Conservation (phyloP, 2,888 invertebrate species). For the Creontiades dilutus region DNA sequence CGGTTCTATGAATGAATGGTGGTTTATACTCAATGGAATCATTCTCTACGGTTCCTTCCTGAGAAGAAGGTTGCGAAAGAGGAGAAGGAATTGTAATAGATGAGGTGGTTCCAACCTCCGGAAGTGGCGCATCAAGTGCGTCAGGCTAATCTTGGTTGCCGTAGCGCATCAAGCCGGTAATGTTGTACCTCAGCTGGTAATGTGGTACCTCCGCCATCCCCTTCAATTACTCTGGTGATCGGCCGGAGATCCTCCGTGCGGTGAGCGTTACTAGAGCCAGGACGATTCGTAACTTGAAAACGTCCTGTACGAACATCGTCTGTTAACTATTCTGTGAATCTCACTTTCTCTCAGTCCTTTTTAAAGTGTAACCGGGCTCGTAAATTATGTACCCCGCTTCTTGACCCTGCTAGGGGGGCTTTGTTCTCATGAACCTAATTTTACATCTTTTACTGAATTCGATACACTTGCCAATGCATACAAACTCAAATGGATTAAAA, state of each 20-base stretch:
- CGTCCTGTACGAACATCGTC: no score
- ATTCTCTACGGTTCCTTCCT: neutral
- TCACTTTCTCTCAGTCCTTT: no score
- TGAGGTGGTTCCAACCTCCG: constrained; percentile 15
- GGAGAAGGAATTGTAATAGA: neutral
- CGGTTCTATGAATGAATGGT: neutral
- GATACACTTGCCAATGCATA: no score
- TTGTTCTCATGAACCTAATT: no score
- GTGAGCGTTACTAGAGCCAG: neutral
- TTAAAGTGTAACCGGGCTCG: no score
- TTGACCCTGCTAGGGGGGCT: no score
- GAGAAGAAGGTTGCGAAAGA: constrained; percentile 28
- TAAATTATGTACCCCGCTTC: no score
- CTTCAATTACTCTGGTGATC: constrained; percentile 13
- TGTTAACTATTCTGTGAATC: no score
- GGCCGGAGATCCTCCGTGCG: constrained; percentile 18
- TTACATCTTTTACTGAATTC: no score
- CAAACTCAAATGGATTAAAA: no score
- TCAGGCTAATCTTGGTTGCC: neutral
- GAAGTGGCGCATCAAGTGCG: constrained; percentile 51
- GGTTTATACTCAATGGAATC: neutral
- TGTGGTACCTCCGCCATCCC: constrained; percentile 20
- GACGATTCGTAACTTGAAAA: no score
- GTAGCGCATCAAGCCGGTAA: constrained; percentile 14
- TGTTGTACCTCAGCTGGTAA: neutral